These are phyloP conservation scores for Hemicrepidius hirtus DNA, from an alignment of 2,888 invertebrate genomes.

Conservation along the genomic window DNA sequence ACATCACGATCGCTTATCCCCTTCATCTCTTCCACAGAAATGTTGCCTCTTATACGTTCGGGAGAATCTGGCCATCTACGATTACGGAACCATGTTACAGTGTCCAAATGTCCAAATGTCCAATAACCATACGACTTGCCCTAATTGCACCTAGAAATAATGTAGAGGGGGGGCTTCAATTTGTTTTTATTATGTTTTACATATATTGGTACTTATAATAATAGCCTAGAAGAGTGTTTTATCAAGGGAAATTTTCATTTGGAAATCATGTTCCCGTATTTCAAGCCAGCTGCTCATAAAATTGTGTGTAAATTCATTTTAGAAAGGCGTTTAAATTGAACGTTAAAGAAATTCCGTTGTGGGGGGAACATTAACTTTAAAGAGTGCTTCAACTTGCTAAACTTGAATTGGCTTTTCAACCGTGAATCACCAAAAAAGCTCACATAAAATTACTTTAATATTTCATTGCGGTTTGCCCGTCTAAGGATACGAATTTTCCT, in stretches of 20 bases:
- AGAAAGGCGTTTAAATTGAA: conserved; percentile 31
- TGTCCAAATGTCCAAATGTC: no score
- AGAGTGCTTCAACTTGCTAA: conserved; percentile 38
- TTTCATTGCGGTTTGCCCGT: conserved; percentile 35
- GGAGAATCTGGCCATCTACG: no score
- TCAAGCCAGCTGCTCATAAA: conserved; percentile 2
- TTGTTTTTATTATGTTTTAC: background rate
- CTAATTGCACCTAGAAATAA: no score
- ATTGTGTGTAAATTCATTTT: conserved; percentile 22
- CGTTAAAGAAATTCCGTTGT: conserved; percentile 16
- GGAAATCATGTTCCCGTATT: background rate
- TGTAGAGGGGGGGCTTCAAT: no score
- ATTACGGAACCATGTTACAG: no score
- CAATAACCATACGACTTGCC: no score
- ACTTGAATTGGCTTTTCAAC: conserved; percentile 37
- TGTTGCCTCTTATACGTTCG: no score
- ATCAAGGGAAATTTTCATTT: background rate
- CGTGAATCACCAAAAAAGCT: conserved; percentile 38
- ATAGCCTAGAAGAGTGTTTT: no score
- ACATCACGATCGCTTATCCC: no score
- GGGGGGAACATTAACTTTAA: conserved; percentile 26
- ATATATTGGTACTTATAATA: no score
- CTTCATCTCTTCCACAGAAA: no score
- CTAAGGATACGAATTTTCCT: conserved; percentile 30
- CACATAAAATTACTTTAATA: conserved; percentile 39